phyloP scores from a whole-genome alignment of 2,888 invertebrate species.

The Gordius sp. region DNA sequence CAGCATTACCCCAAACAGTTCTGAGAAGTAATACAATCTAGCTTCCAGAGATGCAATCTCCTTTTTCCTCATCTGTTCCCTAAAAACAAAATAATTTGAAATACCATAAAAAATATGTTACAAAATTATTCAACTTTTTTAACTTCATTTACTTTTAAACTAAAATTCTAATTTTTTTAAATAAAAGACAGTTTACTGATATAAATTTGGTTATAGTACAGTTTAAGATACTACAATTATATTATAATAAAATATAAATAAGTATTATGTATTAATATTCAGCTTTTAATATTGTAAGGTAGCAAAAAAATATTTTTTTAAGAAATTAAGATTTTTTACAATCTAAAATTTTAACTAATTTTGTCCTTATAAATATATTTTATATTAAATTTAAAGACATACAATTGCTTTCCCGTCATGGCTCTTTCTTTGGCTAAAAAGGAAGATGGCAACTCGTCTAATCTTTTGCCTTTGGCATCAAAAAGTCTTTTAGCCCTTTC shows the following conservation, averaged over 20 bases:
- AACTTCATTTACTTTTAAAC: too few relatives aligned
- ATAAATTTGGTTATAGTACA: neutral
- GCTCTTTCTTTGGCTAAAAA: conserved; percentile 9
- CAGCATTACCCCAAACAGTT: conserved; percentile 38
- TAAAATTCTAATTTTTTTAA: too few relatives aligned
- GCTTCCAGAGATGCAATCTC: conserved; percentile 66
- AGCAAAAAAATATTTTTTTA: neutral
- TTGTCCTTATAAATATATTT: too few relatives aligned
- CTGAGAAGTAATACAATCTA: conserved; percentile 60
- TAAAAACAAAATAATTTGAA: neutral
- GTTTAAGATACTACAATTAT: neutral
- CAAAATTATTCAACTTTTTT: too few relatives aligned
- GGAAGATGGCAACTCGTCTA: neutral
- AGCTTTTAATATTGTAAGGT: neutral
- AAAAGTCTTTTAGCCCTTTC: conserved; percentile 85
- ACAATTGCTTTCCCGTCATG: neutral
- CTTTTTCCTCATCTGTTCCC: conserved; percentile 32
- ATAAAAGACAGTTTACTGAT: neutral
- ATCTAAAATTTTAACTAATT: too few relatives aligned
- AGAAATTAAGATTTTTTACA: neutral
- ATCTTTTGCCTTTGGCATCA: conserved; percentile 26
- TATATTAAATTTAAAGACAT: too few relatives aligned
- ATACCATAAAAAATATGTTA: too few relatives aligned
- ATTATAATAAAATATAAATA: neutral
- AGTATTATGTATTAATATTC: neutral